Conservation (phyloP, 2,797 vertebrate species). For the Acanthis flammea region DNA sequence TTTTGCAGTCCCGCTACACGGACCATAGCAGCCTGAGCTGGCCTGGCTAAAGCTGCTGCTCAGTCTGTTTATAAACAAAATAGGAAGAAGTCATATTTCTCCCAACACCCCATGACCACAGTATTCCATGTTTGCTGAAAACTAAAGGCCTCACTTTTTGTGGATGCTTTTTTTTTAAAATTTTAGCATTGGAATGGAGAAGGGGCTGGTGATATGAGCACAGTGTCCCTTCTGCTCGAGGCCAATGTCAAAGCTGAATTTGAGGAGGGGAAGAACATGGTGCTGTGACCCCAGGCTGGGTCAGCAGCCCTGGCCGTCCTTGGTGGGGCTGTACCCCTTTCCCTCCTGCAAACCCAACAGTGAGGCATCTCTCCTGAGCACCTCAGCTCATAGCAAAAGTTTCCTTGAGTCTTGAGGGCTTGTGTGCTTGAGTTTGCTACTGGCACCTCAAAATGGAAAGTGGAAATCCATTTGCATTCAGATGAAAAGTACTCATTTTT, state of each 20-base stretch:
- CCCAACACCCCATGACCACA: neutral
- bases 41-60: neutral
- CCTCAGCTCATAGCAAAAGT: neutral
- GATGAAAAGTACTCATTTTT: neutral
- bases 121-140: neutral
- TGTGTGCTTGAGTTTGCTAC: neutral
- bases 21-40: neutral
- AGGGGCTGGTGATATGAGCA: neutral
- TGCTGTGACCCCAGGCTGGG: fast-evolving
- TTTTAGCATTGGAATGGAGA: neutral
- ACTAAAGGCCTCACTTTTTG: neutral
- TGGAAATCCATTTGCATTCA: neutral
- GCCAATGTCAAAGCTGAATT: neutral
- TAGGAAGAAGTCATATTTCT: neutral
- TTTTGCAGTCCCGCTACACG: neutral
- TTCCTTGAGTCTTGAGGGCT: neutral
- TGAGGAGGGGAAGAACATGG: fast-evolving
- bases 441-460: neutral
- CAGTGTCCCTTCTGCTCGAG: neutral
- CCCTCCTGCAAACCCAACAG: neutral
- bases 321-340: neutral
- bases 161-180: neutral
- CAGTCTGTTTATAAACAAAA: neutral
- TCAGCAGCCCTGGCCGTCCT: neutral
- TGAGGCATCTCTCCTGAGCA: neutral